Evolutionary conservation across 64 coral and sea anemone species (phyloP).

Genomic region (Hydrozoanthus tunicans): DNA sequence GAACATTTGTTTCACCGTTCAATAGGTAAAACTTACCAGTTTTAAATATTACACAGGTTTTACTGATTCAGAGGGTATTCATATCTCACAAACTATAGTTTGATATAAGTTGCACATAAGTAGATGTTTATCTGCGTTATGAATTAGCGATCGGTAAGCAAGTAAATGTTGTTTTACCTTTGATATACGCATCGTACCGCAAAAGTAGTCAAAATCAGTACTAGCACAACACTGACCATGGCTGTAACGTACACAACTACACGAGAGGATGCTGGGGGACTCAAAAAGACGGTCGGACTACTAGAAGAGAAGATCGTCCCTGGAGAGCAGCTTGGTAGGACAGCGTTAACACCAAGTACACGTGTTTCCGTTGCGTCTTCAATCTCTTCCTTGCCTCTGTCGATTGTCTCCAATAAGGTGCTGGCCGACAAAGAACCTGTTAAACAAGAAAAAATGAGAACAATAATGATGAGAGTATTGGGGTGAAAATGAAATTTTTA

Average conservation of each 20-base stretch:
- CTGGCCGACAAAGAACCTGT: neutral
- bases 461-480: no score
- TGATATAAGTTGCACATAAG: no score
- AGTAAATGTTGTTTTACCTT: neutral
- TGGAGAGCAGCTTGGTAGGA: neutral
- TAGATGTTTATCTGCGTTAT: no score
- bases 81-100: no score
- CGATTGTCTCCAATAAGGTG: slow-evolving; percentile 17
- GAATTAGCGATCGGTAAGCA: no score
- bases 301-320: neutral
- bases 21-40: neutral
- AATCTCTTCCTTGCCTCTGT: slow-evolving; percentile 18
- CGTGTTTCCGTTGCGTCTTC: slow-evolving; percentile 5
- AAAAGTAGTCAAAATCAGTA: slow-evolving; percentile 17
- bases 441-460: neutral
- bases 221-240: slow-evolving; percentile 1
- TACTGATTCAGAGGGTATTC: no score
- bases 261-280: neutral
- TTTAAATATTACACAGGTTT: no score
- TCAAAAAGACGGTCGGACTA: neutral
- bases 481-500: no score
- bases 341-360: neutral
- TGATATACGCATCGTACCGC: slow-evolving; percentile 5
- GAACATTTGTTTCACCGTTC: neutral
- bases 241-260: slow-evolving; percentile 1